Conservation (phyloP, 2,888 invertebrate genomes). For the Ryuthela nishihirai region DNA sequence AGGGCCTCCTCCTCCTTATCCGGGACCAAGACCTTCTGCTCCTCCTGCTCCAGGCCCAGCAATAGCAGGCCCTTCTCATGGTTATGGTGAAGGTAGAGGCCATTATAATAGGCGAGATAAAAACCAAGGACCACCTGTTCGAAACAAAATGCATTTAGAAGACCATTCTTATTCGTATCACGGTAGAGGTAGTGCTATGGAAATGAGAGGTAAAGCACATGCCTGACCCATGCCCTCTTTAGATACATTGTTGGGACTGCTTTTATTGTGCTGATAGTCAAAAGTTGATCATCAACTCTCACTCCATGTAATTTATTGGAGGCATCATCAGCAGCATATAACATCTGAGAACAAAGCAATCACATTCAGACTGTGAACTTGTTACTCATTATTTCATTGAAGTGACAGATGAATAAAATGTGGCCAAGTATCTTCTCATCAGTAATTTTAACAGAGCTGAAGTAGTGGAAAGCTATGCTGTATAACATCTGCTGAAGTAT, state of each 20-base stretch:
- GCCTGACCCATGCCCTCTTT: conserved; percentile 30
- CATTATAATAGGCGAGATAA: conserved; percentile 56
- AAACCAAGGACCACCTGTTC: conserved; percentile 56
- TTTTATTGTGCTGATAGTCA: too few relatives aligned
- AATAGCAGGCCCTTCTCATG: conserved; percentile 59
- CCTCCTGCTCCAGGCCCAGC: conserved; percentile 46
- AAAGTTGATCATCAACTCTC: too few relatives aligned
- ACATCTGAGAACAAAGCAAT: too few relatives aligned
- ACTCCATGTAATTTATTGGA: too few relatives aligned
- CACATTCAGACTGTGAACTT: too few relatives aligned
- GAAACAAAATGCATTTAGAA: conserved; percentile 55
- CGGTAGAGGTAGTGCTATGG: conserved; percentile 60
- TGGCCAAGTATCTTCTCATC: too few relatives aligned
- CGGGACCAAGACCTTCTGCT: conserved; percentile 45
- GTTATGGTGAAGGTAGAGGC: conserved; percentile 67
- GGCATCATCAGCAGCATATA: too few relatives aligned
- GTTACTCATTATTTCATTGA: too few relatives aligned
- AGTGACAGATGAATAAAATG: too few relatives aligned
- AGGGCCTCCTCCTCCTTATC: conserved; percentile 47
- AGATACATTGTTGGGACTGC: too few relatives aligned
- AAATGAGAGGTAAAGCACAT: conserved; percentile 62
- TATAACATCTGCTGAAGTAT: not conserved
- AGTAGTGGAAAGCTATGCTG: too few relatives aligned
- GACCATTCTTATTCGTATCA: conserved; percentile 69
- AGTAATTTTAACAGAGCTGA: too few relatives aligned